Evolutionary conservation across 2,113 vertebrate species (phyloP).

Genomic region (Chauna torquata): DNA sequence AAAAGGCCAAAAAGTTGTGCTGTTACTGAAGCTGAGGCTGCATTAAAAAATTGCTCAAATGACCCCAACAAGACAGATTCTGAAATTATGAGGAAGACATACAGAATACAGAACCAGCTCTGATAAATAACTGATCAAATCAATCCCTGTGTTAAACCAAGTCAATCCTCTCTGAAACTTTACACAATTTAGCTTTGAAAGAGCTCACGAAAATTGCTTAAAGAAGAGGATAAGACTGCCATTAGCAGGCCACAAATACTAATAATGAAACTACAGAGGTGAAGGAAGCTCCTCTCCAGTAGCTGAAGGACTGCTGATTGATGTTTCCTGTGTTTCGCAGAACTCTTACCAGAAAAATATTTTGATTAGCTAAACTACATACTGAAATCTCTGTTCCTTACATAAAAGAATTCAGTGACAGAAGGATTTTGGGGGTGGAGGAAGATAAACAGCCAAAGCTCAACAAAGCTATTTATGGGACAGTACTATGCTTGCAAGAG

Average conservation of each 20-base stretch:
- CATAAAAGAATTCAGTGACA: not conserved
- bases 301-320: not conserved
- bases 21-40: not conserved
- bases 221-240: rapidly evolving
- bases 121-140: not conserved
- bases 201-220: not conserved
- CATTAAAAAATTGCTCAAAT: not conserved
- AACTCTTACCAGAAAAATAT: not conserved
- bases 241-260: not conserved
- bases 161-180: not conserved
- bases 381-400: not conserved
- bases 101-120: not conserved
- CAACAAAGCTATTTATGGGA: not conserved
- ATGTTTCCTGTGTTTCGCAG: not conserved
- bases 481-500: not conserved
- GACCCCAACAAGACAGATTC: not conserved
- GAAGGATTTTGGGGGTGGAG: not conserved
- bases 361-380: not conserved
- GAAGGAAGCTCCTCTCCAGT: not conserved
- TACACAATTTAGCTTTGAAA: not conserved
- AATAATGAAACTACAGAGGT: not conserved
- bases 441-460: not conserved
- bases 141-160: not conserved
- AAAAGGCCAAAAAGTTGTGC: not conserved
- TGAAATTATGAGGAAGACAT: not conserved